A percentile compares a stretch with the other conserved stretches of the same genome.
Conservation (phyloP, 2,113 vertebrate species). For the Asarcornis scutulata region DNA sequence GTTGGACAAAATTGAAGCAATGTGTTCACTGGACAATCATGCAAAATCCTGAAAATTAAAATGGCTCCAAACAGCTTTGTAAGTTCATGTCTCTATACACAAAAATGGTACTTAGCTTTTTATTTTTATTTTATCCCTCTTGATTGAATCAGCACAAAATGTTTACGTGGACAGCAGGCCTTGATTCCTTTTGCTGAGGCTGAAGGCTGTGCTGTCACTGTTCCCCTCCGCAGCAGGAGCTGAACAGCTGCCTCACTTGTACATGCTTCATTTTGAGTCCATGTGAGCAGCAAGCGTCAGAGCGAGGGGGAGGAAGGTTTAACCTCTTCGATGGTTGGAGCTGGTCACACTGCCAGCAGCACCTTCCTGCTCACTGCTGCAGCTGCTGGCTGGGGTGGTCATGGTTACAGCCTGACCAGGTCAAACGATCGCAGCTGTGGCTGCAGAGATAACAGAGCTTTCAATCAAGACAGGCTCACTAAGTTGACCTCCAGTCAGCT, state of each 20-base stretch:
- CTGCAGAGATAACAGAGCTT: background rate
- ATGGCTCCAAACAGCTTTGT: background rate
- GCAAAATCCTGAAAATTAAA: background rate
- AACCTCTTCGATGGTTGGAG: background rate
- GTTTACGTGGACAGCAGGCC: background rate
- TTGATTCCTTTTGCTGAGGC: background rate
- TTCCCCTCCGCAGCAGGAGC: background rate
- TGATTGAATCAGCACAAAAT: background rate
- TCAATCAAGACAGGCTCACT: background rate
- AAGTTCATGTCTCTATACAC: accelerated
- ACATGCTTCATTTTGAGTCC: background rate
- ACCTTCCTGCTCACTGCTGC: background rate
- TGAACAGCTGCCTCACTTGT: background rate
- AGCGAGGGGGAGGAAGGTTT: background rate
- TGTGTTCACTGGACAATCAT: background rate
- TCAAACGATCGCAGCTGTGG: background rate
- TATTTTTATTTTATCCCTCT: background rate
- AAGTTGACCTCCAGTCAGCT: background rate
- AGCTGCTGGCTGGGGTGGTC: background rate
- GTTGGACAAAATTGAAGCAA: background rate
- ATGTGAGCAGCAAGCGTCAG: background rate
- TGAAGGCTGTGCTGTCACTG: background rate
- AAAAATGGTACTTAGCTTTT: background rate
- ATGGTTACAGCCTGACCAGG: background rate
- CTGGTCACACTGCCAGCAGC: background rate